Conservation (phyloP, 1,140 invertebrate species). For the Hylaeus volcanicus region DNA sequence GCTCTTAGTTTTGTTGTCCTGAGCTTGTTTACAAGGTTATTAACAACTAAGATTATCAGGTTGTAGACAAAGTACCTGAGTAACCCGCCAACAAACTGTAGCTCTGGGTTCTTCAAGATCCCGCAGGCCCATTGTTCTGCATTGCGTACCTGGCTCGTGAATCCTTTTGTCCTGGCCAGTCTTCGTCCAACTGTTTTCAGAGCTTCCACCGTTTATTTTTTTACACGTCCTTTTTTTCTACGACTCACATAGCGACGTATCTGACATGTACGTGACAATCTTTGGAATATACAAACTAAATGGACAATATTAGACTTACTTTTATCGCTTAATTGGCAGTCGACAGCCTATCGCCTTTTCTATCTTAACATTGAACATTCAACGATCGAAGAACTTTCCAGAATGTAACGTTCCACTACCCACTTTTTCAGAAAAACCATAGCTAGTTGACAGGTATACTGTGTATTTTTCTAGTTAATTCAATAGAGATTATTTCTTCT, state of each 20-base stretch:
- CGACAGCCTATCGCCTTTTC: no score
- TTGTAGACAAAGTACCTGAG: conserved; percentile 46
- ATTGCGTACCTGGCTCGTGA: conserved; percentile 43
- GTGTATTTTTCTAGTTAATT: no score
- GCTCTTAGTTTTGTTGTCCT: conserved; percentile 17
- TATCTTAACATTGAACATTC: no score
- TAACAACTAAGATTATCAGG: conserved; percentile 51
- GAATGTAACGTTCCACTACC: no score
- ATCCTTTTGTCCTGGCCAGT: conserved; percentile 37
- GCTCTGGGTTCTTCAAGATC: conserved; percentile 26
- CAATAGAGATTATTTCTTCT: no score
- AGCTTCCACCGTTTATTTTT: conserved; percentile 44
- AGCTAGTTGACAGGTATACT: no score
- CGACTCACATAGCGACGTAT: not conserved
- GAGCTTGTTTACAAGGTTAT: conserved; percentile 50
- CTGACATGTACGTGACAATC: not conserved
- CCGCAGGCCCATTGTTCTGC: conserved; percentile 38
- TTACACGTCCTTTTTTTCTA: not conserved
- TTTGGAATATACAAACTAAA: not conserved
- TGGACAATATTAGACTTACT: not conserved
- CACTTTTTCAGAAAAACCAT: no score
- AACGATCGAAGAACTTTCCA: no score
- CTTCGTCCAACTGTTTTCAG: conserved; percentile 40
- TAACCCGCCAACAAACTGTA: conserved; percentile 7
- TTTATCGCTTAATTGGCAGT: no score